Conservation (phyloP, 2,888 invertebrate species). For the Spicauda simplicius region DNA sequence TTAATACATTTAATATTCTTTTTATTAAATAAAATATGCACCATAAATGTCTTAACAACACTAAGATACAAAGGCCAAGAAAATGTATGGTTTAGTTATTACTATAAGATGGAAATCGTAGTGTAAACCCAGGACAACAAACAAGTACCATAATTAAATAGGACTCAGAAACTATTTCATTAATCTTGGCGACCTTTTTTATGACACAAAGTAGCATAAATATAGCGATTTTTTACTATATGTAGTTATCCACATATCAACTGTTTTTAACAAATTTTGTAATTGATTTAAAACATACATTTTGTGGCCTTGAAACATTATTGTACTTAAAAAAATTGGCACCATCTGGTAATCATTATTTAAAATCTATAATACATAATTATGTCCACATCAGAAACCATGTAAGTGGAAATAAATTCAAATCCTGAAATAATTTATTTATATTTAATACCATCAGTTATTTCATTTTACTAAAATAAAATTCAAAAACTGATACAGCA, state of each 20-base stretch:
- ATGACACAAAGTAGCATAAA: no score
- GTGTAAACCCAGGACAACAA: no score
- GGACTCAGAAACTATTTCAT: no score
- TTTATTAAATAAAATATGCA: conserved; percentile 29
- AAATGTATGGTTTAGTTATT: not conserved
- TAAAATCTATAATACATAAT: conserved; percentile 44
- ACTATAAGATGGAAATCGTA: not conserved
- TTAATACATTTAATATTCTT: conserved; percentile 34
- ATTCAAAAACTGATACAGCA: conserved; percentile 8
- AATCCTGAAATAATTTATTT: conserved; percentile 5
- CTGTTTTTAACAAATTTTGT: no score
- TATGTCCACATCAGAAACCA: conserved; percentile 33
- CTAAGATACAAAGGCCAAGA: conserved; percentile 5
- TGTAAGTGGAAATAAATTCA: conserved; percentile 32
- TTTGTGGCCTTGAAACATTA: conserved; percentile 37
- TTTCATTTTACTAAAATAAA: conserved; percentile 10
- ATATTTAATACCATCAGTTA: not conserved
- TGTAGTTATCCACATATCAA: no score
- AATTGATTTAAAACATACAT: conserved; percentile 7
- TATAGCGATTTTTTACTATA: no score
- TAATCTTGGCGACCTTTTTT: no score
- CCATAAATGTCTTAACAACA: conserved; percentile 20
- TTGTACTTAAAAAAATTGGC: conserved; percentile 65
- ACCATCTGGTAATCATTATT: conserved; percentile 65
- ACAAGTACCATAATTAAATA: no score